These are phyloP conservation scores for Sinodicranocentrus sp. DNA, from an alignment of 2,888 invertebrate genomes.

Conservation along the genomic window DNA sequence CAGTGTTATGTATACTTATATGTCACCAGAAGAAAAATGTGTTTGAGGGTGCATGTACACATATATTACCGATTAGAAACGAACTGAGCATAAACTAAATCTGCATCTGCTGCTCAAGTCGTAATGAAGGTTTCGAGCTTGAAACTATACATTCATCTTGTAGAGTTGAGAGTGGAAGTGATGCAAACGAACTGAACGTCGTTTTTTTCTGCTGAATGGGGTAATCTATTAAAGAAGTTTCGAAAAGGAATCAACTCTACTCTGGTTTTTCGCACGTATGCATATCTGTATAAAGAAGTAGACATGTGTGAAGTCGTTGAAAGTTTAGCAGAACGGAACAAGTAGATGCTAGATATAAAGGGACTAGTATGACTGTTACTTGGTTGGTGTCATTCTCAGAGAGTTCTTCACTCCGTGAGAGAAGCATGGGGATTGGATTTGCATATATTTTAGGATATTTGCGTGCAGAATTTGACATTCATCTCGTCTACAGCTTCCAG, in stretches of 20 bases:
- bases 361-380: too few relatives aligned
- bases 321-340: slow-evolving; percentile 7
- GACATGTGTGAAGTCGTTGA: slow-evolving; percentile 18
- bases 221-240: not conserved
- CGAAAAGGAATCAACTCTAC: not conserved
- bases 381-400: too few relatives aligned
- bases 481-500: slow-evolving; percentile 4
- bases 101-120: too few relatives aligned
- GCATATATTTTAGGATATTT: too few relatives aligned
- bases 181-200: not conserved
- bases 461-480: too few relatives aligned
- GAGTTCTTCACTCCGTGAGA: too few relatives aligned
- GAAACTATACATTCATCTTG: too few relatives aligned
- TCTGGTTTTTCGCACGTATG: not conserved
- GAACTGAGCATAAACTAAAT: too few relatives aligned
- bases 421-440: too few relatives aligned
- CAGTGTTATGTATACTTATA: slow-evolving; percentile 2
- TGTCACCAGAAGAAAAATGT: slow-evolving; percentile 44
- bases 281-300: not conserved
- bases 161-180: not conserved
- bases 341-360: not conserved
- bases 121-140: too few relatives aligned
- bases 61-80: slow-evolving; percentile 10
- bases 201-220: not conserved
- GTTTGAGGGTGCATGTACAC: slow-evolving; percentile 31